Base-by-base conservation (phyloP, 1,140 invertebrate genomes). In the Danaus melanippus region DNA sequence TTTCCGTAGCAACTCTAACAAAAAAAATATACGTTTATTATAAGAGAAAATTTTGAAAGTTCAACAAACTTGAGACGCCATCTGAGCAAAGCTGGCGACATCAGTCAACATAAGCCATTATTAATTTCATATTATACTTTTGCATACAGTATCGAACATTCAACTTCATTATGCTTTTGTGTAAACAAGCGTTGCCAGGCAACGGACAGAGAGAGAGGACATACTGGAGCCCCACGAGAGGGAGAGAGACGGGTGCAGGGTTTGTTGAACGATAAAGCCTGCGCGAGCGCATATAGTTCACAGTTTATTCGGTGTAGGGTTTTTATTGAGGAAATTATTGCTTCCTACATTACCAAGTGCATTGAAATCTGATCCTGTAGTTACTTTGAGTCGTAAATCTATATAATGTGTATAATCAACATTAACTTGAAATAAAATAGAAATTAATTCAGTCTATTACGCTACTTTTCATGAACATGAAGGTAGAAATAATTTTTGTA, bases 321-420 rank as follows among this genome's bases (percentile, higher is more conserved):
- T 73, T 73, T 73, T 73, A 73, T 70, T 69, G 55, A 50, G 59
- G 60, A 65, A 69, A 69, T 70, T 70, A 66, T 69, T 62, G 56
- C 67, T 70, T 70, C 67, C 65, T 64, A 58, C 47, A 46, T 42
- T 60, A 47, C 47, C 57, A 64, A 56, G 50, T 50, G 55, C 56
- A 54, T 55, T 60, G 50, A 56, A 53, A 60, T 51, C 54, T 46
- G 46, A 50, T 15, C 44, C 49, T 44, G 46, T 42, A 48, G 46
- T 60, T 60, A 47, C 52, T 39, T 50, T 39, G 12, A 41, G 52
- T 59, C 58, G 52, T 60, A 55, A 60, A 60, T 3, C 10, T 11
- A n/a, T 56, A 50, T 50, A 32, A 32, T 32, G 21, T 32, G 21
- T 32, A 32, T 32, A 32, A 32, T 32, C 2, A 32, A 32, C 21